Base-by-base conservation (phyloP, 2,797 vertebrate species). In the Crypturellus tataupa region DNA sequence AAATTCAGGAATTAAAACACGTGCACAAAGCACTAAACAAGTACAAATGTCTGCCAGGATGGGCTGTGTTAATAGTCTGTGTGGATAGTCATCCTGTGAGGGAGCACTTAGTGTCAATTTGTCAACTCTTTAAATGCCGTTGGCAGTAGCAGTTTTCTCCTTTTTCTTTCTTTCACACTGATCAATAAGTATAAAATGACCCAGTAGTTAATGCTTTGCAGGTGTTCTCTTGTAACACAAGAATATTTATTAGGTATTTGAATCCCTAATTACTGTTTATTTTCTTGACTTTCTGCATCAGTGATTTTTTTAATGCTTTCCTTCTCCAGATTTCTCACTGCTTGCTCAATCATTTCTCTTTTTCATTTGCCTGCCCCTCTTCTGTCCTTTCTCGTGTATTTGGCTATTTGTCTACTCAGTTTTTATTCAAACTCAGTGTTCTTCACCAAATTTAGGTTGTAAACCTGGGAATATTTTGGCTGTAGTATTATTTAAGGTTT, bases 201-300 rank as follows among this genome's bases (percentile, higher is more conserved):
- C 58, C 58, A 33, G 25, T 40, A 62, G 42, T 76, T 69, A 85
- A 21, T 80, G 69, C 59, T 82, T 93, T 87, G 87, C 95, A 97
- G 96, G 95, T 97, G 96, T 65, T 87, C 96, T 92, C 97, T 96
- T 97, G 87, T 96, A 95, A 79, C 19, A 80, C n/a, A 68, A 90
- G 83, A 90, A 93, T 95, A 96, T 95, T 95, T 95, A 96, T 97
- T 94, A 94, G 64, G 67, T 91, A 96, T 97, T 94, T 85, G 87
- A 91, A 91, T 86, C 35, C 75, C 46, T 94, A 96, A 95, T 89
- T 96, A 63, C 68, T 81, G 33, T 94, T 95, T 95, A 91, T 94
- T 82, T 82, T 60, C n/a, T 63, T 40, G 20, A 62, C 65, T 94
- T 96, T 85, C 47, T 80, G 56, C 70, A 93, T 84, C 39, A 33